Conservation (phyloP, 2,113 vertebrate species). For the Mustela lutreola region DNA sequence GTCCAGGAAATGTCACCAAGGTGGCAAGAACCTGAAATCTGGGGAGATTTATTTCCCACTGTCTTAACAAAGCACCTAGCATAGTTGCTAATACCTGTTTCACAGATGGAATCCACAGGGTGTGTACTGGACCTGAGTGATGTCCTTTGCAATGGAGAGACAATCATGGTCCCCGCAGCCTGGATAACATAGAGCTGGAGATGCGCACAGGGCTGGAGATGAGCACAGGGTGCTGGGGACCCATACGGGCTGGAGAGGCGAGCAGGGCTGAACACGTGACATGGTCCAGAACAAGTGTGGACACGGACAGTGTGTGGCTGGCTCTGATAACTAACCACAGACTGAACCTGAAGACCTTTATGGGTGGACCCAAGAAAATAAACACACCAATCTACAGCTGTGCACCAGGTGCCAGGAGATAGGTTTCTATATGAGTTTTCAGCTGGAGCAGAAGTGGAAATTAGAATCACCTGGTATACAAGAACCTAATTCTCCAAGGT, state of each 20-base stretch:
- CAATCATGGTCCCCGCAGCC: background rate
- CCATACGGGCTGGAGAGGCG: too few relatives aligned
- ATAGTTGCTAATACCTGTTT: background rate
- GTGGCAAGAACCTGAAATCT: background rate
- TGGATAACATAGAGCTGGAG: background rate
- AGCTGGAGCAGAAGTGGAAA: background rate
- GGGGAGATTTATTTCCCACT: background rate
- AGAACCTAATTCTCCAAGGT: background rate
- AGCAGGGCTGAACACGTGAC: background rate
- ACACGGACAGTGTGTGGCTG: background rate
- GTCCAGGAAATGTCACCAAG: background rate
- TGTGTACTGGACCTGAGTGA: background rate
- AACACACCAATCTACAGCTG: too few relatives aligned
- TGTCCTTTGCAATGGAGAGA: too few relatives aligned
- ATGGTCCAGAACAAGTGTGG: background rate
- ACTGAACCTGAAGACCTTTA: background rate
- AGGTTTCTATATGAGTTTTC: background rate
- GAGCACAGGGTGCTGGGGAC: too few relatives aligned
- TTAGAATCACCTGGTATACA: background rate
- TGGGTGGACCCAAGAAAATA: background rate
- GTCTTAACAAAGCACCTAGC: background rate
- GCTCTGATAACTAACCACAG: background rate
- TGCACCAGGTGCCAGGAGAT: too few relatives aligned
- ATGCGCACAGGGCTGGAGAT: background rate
- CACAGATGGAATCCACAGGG: too few relatives aligned